A percentile compares a stretch with the other conserved stretches of the same genome.
Conservation (phyloP, 2,797 vertebrate genomes). For the Odontamblyopus lacepedii region DNA sequence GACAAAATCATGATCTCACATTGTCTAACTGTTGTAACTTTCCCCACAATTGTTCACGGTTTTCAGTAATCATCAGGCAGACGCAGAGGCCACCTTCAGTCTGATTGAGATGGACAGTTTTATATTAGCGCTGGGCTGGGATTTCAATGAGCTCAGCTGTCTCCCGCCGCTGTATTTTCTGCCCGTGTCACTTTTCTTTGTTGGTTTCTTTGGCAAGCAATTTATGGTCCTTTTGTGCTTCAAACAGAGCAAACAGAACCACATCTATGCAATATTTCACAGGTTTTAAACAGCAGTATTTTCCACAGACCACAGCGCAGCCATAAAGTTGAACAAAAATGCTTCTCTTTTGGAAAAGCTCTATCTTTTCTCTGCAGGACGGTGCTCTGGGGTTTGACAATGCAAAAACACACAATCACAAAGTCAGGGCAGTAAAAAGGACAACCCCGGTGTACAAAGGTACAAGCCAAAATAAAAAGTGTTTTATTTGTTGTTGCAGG, state of each 20-base stretch:
- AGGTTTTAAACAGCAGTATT: conserved; percentile 38
- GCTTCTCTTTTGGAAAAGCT: conserved; percentile 6
- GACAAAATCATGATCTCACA: conserved; percentile 7
- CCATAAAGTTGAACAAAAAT: conserved; percentile 23
- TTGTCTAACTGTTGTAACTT: not conserved
- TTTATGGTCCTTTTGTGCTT: conserved; percentile 54
- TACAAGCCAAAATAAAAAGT: not conserved
- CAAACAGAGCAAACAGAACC: conserved; percentile 37
- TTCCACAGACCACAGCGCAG: conserved; percentile 22
- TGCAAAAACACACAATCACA: conserved; percentile 16
- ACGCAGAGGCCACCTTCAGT: not conserved
- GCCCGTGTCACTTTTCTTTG: conserved; percentile 44
- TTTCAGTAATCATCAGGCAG: conserved; percentile 11
- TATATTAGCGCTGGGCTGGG: conserved; percentile 7
- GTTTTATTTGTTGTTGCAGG: not conserved
- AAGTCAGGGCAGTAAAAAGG: not conserved
- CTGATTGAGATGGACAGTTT: conserved; percentile 15
- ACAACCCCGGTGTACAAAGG: not conserved
- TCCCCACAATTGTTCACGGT: not conserved
- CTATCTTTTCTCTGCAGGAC: conserved; percentile 21
- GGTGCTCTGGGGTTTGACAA: conserved; percentile 26
- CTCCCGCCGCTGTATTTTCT: conserved; percentile 35
- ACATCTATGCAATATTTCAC: conserved; percentile 49
- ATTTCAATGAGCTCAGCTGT: conserved; percentile 27
- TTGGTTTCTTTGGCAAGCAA: conserved; percentile 40